Percentiles rank a stretch among this genome's conserved stretches.
Evolutionary conservation across 2,888 invertebrate species (phyloP).

Genomic region (Empis livida): DNA sequence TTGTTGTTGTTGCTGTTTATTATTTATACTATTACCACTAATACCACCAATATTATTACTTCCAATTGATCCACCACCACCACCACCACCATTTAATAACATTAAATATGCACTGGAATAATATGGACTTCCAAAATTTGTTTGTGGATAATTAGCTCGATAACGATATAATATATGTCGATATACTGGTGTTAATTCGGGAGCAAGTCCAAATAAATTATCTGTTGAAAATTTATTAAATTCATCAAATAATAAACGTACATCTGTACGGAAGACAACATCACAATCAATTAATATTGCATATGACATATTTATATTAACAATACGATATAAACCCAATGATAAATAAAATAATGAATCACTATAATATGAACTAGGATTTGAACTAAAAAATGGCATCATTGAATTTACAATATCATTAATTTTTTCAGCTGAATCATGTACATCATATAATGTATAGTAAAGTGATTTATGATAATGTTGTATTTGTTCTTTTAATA

Average conservation of each 20-base stretch:
- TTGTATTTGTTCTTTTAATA: slow-evolving; percentile 33
- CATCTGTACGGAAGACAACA: slow-evolving; percentile 55
- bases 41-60: slow-evolving; percentile 2
- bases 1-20: slow-evolving; percentile 10
- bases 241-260: slow-evolving; percentile 49
- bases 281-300: slow-evolving; percentile 67
- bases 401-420: slow-evolving; percentile 50
- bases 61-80: not conserved
- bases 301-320: slow-evolving; percentile 44
- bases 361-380: slow-evolving; percentile 57
- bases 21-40: slow-evolving; percentile 1
- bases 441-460: slow-evolving; percentile 47
- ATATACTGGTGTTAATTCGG: slow-evolving; percentile 67
- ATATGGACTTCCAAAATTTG: slow-evolving; percentile 42
- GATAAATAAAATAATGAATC: slow-evolving; percentile 69
- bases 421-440: slow-evolving; percentile 43
- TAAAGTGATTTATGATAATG: slow-evolving; percentile 34
- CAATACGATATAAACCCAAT: slow-evolving; percentile 54
- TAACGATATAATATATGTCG: slow-evolving; percentile 58
- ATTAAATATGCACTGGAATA: slow-evolving; percentile 19
- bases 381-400: slow-evolving; percentile 57
- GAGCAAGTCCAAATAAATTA: slow-evolving; percentile 56
- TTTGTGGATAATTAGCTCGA: slow-evolving; percentile 47
- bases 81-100: not conserved
- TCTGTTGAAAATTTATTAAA: slow-evolving; percentile 50